Percentiles rank a stretch among this genome's conserved stretches.
phyloP scores from a whole-genome alignment of 2,888 invertebrate genomes.

The Lucinisca nassula region DNA sequence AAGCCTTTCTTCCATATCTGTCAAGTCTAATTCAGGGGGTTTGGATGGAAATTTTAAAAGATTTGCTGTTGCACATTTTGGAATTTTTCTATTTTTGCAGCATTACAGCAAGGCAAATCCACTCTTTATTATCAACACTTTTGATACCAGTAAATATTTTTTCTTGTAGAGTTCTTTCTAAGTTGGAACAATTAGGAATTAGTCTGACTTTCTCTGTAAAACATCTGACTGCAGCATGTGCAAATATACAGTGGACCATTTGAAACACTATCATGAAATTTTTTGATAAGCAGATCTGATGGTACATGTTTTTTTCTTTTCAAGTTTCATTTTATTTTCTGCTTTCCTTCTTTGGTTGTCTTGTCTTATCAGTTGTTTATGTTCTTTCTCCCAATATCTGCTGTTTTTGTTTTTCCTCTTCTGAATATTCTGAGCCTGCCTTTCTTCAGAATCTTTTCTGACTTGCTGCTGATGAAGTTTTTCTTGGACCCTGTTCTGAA shows the following conservation, averaged over 20 bases:
- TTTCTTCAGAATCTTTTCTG: too few species aligned
- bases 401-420: neutral
- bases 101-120: conserved; percentile 43
- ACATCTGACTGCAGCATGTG: conserved; percentile 29
- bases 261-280: neutral
- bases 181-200: neutral
- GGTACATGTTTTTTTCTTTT: neutral
- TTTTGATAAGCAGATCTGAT: neutral
- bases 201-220: conserved; percentile 23
- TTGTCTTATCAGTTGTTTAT: conserved; percentile 9
- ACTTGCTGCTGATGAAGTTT: neutral
- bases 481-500: neutral
- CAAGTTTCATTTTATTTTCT: neutral
- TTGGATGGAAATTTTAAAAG: conserved; percentile 43
- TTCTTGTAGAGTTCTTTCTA: neutral
- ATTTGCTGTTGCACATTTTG: conserved; percentile 51
- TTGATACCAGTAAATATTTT: conserved; percentile 12
- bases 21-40: conserved; percentile 54
- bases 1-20: conserved; percentile 84
- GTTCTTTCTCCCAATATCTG: conserved; percentile 9
- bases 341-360: neutral
- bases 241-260: conserved; percentile 30
- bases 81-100: conserved; percentile 47
- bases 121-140: conserved; percentile 24
- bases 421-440: neutral